Evolutionary conservation across 2,888 invertebrate genomes (phyloP), one percentile per base, ranked within the genome.

Genomic region (Junonia oenone): DNA sequence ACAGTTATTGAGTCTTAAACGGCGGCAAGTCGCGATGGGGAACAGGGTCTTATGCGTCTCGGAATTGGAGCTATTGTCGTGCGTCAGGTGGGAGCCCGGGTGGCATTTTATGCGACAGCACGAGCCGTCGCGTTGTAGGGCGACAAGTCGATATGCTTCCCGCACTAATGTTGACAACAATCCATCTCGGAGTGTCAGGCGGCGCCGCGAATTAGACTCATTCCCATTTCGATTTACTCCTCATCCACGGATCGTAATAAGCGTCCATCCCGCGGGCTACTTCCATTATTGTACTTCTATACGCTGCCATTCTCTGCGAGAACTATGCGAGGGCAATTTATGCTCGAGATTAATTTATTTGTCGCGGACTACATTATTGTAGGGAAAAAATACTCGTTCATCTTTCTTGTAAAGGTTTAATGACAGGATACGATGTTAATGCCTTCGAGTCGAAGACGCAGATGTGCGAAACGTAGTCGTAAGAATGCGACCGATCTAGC

Each of bases 91-190:
- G 17, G 1, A 8, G 45, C 11, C 55, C 51, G 58, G 52, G 59
- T 58, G 66, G 48, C 63, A 55, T 65, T 65, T 48, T 45, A 45
- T 35, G 26, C 19, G 33, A 27, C 40, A 35, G 62, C 50, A 52
- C 52, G 53, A 56, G 45, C 59, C 45, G 59, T 43, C 43, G 52
- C 59, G 69, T 75, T 75, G 75, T 71, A 72, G 76, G 75, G 78
- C 79, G 80, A 75, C 84, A 81, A 84, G 83, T 83, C 83, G 81
- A 83, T 83, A 80, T 81, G 83, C 81, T 65, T 81, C 81, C 80
- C 83, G 85, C 85, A 83, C 81, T 86, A 86, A 83, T 87, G 86
- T 86, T 87, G 86, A 85, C 86, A 82, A 87, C 80, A 82, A 88
- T 88, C 83, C 81, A 87, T 88, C 88, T 87, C 81, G 74, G 69